phyloP scores from a whole-genome alignment of 2,888 invertebrate genomes.

The Drosophila mercatorum region DNA sequence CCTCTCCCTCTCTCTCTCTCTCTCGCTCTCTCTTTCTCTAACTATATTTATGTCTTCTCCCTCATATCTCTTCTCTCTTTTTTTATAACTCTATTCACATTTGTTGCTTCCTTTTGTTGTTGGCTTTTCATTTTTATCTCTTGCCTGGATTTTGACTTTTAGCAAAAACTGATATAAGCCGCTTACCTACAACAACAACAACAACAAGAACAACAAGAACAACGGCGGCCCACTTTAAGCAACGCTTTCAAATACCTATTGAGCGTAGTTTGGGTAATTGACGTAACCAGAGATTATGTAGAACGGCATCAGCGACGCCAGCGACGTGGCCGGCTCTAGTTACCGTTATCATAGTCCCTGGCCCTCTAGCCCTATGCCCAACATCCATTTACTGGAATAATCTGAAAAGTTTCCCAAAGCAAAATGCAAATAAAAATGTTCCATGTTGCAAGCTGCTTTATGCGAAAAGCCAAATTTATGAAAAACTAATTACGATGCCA shows the following conservation, averaged over 20 bases:
- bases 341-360: neutral
- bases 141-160: constrained; percentile 56
- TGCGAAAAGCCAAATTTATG: neutral
- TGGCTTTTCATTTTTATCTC: constrained; percentile 29
- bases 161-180: constrained; percentile 73
- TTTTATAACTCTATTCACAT: constrained; percentile 26
- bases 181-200: constrained; percentile 57
- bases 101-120: constrained; percentile 31
- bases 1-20: neutral
- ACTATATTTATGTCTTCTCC: neutral
- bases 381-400: constrained; percentile 6
- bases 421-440: neutral
- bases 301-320: constrained; percentile 18
- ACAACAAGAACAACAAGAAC: constrained; percentile 3
- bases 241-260: constrained; percentile 52
- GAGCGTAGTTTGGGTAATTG: constrained; percentile 75
- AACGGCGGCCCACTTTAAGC: constrained; percentile 21
- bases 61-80: neutral
- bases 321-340: neutral
- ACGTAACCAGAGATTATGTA: constrained; percentile 73
- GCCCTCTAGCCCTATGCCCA: neutral
- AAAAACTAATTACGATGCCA: neutral
- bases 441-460: neutral
- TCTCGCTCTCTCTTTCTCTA: neutral
- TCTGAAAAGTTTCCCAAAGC: constrained; percentile 1